A percentile compares a stretch with the other conserved stretches of the same genome.
Evolutionary conservation across 2,888 invertebrate species (phyloP).

Genomic region (Sminthurides aquaticus): DNA sequence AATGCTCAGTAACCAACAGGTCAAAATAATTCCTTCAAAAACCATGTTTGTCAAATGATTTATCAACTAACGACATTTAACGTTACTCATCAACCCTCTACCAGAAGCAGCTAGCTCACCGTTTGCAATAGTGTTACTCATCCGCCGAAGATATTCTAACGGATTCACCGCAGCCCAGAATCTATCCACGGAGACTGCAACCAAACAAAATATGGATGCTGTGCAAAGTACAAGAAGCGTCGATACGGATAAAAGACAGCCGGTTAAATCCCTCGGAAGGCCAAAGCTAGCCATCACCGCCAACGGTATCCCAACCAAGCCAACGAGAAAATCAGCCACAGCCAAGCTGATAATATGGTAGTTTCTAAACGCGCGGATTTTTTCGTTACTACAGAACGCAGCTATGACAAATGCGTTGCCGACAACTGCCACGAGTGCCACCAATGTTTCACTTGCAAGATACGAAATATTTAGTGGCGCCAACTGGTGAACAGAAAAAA

Average conservation of each 20-base stretch:
- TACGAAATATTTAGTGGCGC: slow-evolving; percentile 52
- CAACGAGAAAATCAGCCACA: slow-evolving; percentile 78
- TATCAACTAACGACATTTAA: background rate
- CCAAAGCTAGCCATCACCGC: slow-evolving; percentile 71
- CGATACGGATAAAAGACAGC: slow-evolving; percentile 77
- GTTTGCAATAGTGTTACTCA: slow-evolving; percentile 74
- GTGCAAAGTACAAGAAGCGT: slow-evolving; percentile 78
- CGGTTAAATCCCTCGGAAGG: slow-evolving; percentile 67
- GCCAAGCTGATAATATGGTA: slow-evolving; percentile 86
- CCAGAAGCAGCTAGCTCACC: no score
- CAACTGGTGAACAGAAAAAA: no score
- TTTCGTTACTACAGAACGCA: slow-evolving; percentile 69
- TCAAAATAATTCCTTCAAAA: slow-evolving; percentile 63
- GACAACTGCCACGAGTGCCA: slow-evolving; percentile 69
- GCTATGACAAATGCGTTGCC: slow-evolving; percentile 79
- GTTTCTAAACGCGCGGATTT: slow-evolving; percentile 70
- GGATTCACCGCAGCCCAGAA: slow-evolving; percentile 88
- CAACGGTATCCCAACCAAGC: slow-evolving; percentile 63
- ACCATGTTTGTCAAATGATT: background rate
- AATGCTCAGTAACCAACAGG: slow-evolving; percentile 76
- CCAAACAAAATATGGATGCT: slow-evolving; percentile 81
- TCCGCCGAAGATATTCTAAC: slow-evolving; percentile 79
- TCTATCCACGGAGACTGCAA: slow-evolving; percentile 81
- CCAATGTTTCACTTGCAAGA: slow-evolving; percentile 68
- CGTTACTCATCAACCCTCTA: no score